A percentile compares a stretch with the other conserved stretches of the same genome.
Evolutionary conservation across 2,113 vertebrate species (phyloP).

Genomic region (Fregata magnificens): DNA sequence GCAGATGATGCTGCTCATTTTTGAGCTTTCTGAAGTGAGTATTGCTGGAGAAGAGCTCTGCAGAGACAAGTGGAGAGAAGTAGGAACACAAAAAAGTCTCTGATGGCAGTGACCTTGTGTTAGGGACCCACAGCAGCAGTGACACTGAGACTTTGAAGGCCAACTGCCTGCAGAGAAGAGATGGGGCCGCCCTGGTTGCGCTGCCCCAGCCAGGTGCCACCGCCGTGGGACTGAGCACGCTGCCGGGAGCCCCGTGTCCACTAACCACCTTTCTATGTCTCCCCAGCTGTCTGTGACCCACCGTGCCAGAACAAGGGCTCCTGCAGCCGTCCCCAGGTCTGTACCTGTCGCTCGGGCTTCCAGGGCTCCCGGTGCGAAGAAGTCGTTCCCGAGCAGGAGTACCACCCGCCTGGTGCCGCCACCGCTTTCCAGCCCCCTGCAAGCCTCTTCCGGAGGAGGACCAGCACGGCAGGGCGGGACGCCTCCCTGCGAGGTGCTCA

Average conservation of each 20-base stretch:
- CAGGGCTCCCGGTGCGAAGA: conserved; percentile 75
- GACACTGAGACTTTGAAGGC: background rate
- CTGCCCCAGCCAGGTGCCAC: background rate
- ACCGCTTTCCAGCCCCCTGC: conserved; percentile 15
- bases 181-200: background rate
- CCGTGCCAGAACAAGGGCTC: conserved; percentile 81
- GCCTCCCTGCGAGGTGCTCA: background rate
- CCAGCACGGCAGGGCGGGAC: background rate
- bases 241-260: background rate
- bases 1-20: background rate
- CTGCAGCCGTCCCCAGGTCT: conserved; percentile 81
- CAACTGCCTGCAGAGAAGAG: background rate
- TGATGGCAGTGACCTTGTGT: background rate
- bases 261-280: conserved; percentile 35
- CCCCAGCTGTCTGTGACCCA: conserved; percentile 79
- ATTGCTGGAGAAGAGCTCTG: background rate
- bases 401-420: conserved; percentile 55
- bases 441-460: conserved; percentile 40
- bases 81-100: background rate
- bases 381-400: conserved; percentile 74
- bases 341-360: conserved; percentile 80
- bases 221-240: background rate
- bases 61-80: background rate
- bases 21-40: background rate
- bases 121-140: background rate